phyloP scores from a whole-genome alignment of 1,140 invertebrate genomes.

The Drosophila nigromelanica region DNA sequence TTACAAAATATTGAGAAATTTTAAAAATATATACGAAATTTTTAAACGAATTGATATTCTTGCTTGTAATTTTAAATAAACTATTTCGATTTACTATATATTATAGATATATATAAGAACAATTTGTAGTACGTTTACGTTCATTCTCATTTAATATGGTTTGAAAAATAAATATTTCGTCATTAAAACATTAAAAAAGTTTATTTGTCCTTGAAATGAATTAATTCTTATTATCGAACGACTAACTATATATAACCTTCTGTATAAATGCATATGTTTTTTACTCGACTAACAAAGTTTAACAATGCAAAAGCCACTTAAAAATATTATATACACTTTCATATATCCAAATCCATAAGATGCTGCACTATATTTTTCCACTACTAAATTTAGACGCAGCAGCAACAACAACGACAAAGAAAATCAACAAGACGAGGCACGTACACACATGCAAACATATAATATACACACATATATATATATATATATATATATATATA shows the following conservation, averaged over 20 bases:
- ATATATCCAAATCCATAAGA: slow-evolving; percentile 17
- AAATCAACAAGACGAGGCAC: slow-evolving; percentile 47
- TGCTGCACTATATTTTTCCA: slow-evolving; percentile 23
- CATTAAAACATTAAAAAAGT: too few species aligned
- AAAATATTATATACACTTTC: slow-evolving; percentile 23
- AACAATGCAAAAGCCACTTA: slow-evolving; percentile 20
- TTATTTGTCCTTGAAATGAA: background rate
- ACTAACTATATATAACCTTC: background rate
- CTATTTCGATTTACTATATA: too few species aligned
- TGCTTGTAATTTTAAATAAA: too few species aligned
- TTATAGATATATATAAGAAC: too few species aligned
- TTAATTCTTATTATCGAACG: background rate
- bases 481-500: slow-evolving; percentile 6
- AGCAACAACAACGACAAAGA: slow-evolving; percentile 33
- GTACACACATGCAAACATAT: slow-evolving; percentile 4
- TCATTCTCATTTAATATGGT: too few species aligned
- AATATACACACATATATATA: slow-evolving; percentile 6
- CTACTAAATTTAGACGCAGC: slow-evolving; percentile 49
- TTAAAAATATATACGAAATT: too few species aligned
- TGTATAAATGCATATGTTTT: too few species aligned
- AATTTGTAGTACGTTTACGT: too few species aligned
- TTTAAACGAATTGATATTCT: too few species aligned
- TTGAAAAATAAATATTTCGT: too few species aligned
- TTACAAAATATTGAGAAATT: too few species aligned
- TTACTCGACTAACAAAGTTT: background rate